Evolutionary conservation across 2,888 invertebrate genomes (phyloP), one percentile per base, ranked within the genome.

Genomic region (Dicycla oo): DNA sequence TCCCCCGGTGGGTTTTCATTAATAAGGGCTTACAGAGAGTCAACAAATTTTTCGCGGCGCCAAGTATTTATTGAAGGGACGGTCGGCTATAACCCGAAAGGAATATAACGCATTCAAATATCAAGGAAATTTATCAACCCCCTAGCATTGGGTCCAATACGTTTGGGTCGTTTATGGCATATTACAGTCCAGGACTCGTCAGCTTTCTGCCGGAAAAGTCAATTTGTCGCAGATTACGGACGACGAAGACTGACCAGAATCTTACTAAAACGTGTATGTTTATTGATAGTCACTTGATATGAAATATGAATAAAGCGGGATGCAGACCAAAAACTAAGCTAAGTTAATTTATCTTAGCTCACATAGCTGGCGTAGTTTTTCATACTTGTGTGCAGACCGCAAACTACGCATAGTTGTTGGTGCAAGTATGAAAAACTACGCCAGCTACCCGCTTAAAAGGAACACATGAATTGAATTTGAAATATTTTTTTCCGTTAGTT

Each of bases 71-170:
- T 93, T 91, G 91, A 91, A 92, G 91, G 91, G 91, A 91, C 89
- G 89, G 88, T 84, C 87, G 89, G 87, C 85, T 87, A 91, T 93
- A 92, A 92, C 90, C 91, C 89, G 89, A 92, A 91, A 91, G 91
- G 91, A 94, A 92, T 93, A 93, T 93, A 91, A 94, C 93, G 91
- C 93, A 94, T 95, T 94, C 95, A 94, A 95, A 94, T 95, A 95
- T 95, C 93, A 91, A 92, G 87, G 92, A 94, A 94, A 94, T 94
- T 94, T 94, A 94, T 95, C 94, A 94, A 94, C 92, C 92, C 92
- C 87, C 90, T 89, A 92, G 92, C 91, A 91, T 91, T 88, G 93
- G 92, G 91, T 90, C 91, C 94, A 93, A 94, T 94, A 95, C 92
- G 94, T 91, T 94, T 87, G 94, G 94, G 93, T 93, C 94, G 93